phyloP scores from a whole-genome alignment of 2,113 vertebrate genomes.

The Chascanopsetta lugubris region DNA sequence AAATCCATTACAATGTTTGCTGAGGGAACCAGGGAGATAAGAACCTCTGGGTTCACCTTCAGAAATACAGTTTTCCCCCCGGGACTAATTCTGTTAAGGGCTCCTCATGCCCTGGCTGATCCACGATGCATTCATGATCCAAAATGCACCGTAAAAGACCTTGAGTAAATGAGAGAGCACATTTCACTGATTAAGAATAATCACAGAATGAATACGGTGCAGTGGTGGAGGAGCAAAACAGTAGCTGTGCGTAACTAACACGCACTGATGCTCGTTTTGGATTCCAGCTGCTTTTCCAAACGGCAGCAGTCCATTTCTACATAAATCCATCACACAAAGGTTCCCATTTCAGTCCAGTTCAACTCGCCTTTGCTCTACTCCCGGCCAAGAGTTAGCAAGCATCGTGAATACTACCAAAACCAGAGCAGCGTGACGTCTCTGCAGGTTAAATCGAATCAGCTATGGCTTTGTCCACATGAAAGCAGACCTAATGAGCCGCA shows the following conservation, averaged over 20 bases:
- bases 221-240: neutral
- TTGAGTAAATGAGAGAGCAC: conserved; percentile 20
- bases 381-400: neutral
- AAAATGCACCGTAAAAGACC: conserved; percentile 28
- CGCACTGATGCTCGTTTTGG: neutral
- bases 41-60: no score
- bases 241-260: neutral
- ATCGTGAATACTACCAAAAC: neutral
- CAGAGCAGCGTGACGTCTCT: neutral
- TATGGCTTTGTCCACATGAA: neutral
- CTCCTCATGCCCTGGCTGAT: no score
- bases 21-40: no score
- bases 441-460: neutral
- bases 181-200: neutral
- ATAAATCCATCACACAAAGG: conserved; percentile 1
- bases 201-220: neutral
- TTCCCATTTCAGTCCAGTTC: neutral
- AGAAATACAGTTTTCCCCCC: no score
- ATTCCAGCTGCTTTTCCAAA: neutral
- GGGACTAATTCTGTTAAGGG: no score
- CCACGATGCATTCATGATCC: no score
- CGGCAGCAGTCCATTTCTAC: neutral
- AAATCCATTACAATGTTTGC: no score
- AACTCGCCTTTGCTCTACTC: neutral
- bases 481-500: neutral